Evolutionary conservation across 2,113 vertebrate genomes (phyloP), one percentile per base, ranked within the genome.

Genomic region (Tursiops truncatus): DNA sequence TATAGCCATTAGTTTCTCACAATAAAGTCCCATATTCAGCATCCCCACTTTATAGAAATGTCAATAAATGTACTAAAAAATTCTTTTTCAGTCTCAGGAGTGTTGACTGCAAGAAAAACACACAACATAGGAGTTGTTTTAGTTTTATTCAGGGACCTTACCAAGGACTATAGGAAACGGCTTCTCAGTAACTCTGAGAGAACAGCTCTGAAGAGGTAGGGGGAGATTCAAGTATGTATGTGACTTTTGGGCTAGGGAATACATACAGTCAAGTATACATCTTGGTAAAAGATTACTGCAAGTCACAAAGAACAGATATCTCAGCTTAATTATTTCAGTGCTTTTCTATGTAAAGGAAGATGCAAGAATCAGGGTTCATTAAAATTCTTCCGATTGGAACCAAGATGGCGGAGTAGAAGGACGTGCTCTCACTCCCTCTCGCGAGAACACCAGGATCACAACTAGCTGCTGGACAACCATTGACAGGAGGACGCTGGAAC

Each of bases 1-100:
- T 87, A 80, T 6, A 91, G 87, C 83, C 91, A 47, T 94, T 80
- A 83, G 38, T 88, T 83, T 91, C 63, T 91, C 91, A 53, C n/a
- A 80, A 13, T 71, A 8, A 79, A 58, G 63, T 50, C 28, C 25
- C 4, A 26, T 79, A 65, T 71, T 63, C 14, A 79, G 20, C 50
- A 70, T 44, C 18, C 36, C 31, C 12, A 33, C 33, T 62, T 95
- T 65, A 68, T 47, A 89, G 36, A 41, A 93, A 92, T 47, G n/a
- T 56, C n/a, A 36, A 44, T 86, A 82, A 56, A 86, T 63, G 38
- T 77, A 50, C 6, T 76, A 31, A 53, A 53, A 53, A 18, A 14
- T 17, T 14, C 58, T 44, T 92, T 81, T 93, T 74, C 60, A 81
- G 47, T 89, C 41, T 86, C 15, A 25, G 18, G 14, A 65, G 18